phyloP scores from a whole-genome alignment of 2,888 invertebrate genomes.

The Sinelater perroti region DNA sequence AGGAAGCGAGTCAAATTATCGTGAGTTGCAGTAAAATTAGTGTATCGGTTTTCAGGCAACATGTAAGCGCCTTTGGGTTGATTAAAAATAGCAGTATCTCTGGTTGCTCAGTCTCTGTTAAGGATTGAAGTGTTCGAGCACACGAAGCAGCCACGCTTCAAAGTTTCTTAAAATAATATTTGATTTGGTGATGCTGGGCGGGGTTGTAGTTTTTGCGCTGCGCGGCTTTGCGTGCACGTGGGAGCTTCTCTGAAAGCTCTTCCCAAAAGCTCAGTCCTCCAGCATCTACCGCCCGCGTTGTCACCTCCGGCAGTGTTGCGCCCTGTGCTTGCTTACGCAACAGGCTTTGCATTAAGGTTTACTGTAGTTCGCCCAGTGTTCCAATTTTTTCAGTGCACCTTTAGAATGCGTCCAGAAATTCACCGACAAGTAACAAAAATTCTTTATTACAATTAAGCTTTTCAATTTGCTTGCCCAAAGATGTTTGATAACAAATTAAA shows the following conservation, averaged over 20 bases:
- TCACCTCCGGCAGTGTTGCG: constrained; percentile 7
- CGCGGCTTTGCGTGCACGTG: constrained; percentile 35
- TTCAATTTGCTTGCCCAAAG: too few relatives aligned
- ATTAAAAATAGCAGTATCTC: constrained; percentile 1
- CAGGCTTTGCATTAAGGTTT: constrained; percentile 20
- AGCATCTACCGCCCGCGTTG: constrained; percentile 27
- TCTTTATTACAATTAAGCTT: too few relatives aligned
- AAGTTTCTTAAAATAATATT: constrained; percentile 28
- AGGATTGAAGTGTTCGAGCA: neutral
- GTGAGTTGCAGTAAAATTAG: too few relatives aligned
- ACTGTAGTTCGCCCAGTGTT: constrained; percentile 1
- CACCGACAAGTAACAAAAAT: neutral
- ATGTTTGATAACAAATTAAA: too few relatives aligned
- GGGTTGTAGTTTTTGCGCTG: constrained; percentile 35
- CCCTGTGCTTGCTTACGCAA: constrained; percentile 25
- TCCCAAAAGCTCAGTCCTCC: constrained; percentile 31
- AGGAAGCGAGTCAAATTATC: too few relatives aligned
- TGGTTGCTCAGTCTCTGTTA: constrained; percentile 2
- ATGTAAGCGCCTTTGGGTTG: too few relatives aligned
- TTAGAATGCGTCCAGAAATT: neutral
- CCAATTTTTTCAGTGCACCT: neutral
- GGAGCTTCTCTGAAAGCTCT: constrained; percentile 34
- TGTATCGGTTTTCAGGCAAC: too few relatives aligned
- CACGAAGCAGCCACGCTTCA: neutral
- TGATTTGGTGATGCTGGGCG: constrained; percentile 33